phyloP scores from a whole-genome alignment of 2,888 invertebrate species.

The Sericinus montela region DNA sequence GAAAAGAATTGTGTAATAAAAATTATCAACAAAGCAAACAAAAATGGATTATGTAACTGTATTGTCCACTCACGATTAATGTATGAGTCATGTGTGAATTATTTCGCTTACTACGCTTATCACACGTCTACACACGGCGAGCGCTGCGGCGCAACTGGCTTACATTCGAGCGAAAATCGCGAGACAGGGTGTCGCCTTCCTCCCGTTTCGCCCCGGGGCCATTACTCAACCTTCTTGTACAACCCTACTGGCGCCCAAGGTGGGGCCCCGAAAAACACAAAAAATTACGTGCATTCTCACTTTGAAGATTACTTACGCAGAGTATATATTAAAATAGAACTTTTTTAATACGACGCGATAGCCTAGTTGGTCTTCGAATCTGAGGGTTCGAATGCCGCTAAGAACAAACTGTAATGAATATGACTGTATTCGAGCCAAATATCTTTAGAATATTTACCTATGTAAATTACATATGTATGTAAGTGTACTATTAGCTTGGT shows the following conservation, averaged over 20 bases:
- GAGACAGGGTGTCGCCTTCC: conserved; percentile 38
- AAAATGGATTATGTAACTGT: conserved; percentile 51
- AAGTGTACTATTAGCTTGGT: too few relatives aligned
- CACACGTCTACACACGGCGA: conserved; percentile 49
- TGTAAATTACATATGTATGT: too few relatives aligned
- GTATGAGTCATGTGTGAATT: conserved; percentile 40
- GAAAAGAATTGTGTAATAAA: too few relatives aligned
- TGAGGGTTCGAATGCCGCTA: too few relatives aligned
- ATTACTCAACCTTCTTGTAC: conserved; percentile 30
- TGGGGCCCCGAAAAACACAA: conserved; percentile 36
- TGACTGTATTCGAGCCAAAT: too few relatives aligned
- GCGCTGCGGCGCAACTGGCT: conserved; percentile 69
- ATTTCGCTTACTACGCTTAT: conserved; percentile 35
- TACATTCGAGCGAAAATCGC: conserved; percentile 21
- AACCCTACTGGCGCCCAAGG: conserved; percentile 54
- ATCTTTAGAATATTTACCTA: too few relatives aligned
- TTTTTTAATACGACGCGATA: too few relatives aligned
- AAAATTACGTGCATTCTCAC: not conserved
- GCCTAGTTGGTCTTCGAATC: too few relatives aligned
- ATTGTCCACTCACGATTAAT: conserved; percentile 58
- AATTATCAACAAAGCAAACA: conserved; percentile 14
- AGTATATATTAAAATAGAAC: too few relatives aligned
- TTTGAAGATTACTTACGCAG: not conserved
- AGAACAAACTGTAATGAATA: too few relatives aligned
- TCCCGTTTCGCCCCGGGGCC: conserved; percentile 23